Evolutionary conservation across 2,888 invertebrate species (phyloP).

Genomic region (Athetis lepigone): DNA sequence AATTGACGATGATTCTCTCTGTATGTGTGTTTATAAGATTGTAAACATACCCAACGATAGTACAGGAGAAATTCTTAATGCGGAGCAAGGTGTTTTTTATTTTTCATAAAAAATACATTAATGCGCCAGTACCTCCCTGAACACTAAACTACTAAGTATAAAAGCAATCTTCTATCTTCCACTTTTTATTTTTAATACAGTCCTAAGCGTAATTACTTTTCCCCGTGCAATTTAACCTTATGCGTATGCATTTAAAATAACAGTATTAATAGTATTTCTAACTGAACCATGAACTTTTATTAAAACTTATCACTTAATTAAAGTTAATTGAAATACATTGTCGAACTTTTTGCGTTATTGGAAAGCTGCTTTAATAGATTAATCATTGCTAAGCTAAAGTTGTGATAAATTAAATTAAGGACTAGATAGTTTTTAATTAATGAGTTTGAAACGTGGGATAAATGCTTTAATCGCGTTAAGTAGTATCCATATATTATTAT

Average conservation of each 20-base stretch:
- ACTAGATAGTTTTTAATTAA: slow-evolving; percentile 14
- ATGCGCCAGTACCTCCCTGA: too few species aligned
- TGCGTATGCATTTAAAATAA: slow-evolving; percentile 23
- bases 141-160: background rate
- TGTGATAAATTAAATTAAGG: slow-evolving; percentile 28
- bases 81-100: too few species aligned
- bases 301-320: slow-evolving; percentile 37
- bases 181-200: background rate
- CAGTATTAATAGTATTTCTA: slow-evolving; percentile 2
- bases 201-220: slow-evolving; percentile 21
- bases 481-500: too few species aligned
- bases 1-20: too few species aligned
- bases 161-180: too few species aligned
- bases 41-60: too few species aligned
- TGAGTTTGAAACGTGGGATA: background rate
- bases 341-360: slow-evolving; percentile 35
- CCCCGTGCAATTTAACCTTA: background rate
- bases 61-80: too few species aligned
- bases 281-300: slow-evolving; percentile 29
- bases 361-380: slow-evolving; percentile 21
- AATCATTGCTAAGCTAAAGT: slow-evolving; percentile 13
- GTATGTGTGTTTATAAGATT: too few species aligned
- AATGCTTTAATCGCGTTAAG: background rate
- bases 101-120: too few species aligned
- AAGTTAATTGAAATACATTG: slow-evolving; percentile 30